phyloP scores from a whole-genome alignment of 2,113 vertebrate genomes.

The Haplochromis burtoni region DNA sequence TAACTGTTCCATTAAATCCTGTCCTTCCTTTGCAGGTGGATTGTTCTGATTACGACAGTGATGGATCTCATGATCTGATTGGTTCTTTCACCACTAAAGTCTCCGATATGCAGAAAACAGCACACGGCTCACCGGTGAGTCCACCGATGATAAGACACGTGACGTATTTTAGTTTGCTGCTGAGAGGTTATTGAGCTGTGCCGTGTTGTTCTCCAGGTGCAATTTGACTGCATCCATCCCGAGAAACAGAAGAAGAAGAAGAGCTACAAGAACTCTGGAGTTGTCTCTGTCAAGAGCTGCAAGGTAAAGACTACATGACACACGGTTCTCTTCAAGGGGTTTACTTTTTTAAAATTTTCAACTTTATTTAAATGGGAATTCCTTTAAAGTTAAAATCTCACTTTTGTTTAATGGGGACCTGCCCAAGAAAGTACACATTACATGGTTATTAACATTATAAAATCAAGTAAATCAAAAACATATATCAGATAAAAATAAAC shows the following conservation, averaged over 20 bases:
- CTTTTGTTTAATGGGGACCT: not conserved
- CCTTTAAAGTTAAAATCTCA: not conserved
- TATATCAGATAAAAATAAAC: not conserved
- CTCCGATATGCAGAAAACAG: conserved; percentile 73
- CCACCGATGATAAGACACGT: not conserved
- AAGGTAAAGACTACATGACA: conserved; percentile 66
- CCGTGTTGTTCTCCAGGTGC: conserved; percentile 59
- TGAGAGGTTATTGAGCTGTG: not conserved
- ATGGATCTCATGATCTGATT: conserved; percentile 87
- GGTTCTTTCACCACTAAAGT: conserved; percentile 82
- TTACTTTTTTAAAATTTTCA: not conserved
- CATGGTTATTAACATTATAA: not conserved
- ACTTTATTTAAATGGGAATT: not conserved
- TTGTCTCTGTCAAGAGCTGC: conserved; percentile 79
- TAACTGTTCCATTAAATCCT: not conserved
- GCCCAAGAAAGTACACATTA: not conserved
- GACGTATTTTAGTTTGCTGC: rapidly evolving
- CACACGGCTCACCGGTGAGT: conserved; percentile 72
- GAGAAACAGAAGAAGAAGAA: conserved; percentile 93
- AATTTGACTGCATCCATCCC: conserved; percentile 86
- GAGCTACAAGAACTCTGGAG: conserved; percentile 89
- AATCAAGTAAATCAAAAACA: not conserved
- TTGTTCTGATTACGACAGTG: conserved; percentile 82
- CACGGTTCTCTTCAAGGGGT: not conserved
- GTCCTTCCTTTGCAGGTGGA: conserved; percentile 72